Conservation (phyloP, 2,113 vertebrate species). For the Struthio camelus region DNA sequence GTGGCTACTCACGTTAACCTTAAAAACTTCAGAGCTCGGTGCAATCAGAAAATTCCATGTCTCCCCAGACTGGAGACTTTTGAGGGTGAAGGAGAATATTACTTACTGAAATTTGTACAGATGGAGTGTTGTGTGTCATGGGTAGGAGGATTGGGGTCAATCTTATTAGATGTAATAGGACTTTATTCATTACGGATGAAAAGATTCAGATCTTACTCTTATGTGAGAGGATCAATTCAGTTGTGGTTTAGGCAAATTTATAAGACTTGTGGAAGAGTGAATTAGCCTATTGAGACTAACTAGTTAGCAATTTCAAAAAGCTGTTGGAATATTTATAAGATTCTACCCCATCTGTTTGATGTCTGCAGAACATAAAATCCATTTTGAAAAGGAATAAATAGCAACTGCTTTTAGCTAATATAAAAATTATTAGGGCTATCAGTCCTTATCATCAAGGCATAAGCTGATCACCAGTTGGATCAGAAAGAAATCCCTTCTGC, state of each 20-base stretch:
- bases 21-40: neutral
- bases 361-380: neutral
- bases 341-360: neutral
- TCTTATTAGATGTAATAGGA: conserved; percentile 43
- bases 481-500: neutral
- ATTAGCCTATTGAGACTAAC: neutral
- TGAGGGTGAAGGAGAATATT: neutral
- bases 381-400: neutral
- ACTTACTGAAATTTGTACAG: neutral
- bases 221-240: neutral
- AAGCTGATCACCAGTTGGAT: neutral
- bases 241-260: neutral
- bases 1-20: neutral
- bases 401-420: neutral
- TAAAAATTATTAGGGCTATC: neutral
- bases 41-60: neutral
- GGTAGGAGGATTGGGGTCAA: conserved; percentile 31
- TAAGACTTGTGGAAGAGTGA: neutral
- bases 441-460: neutral
- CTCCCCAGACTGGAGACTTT: neutral
- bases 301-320: neutral
- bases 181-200: neutral
- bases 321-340: neutral
- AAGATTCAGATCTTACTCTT: neutral
- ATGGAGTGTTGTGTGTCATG: neutral